These are phyloP conservation scores for Caenorhabditis sp. DNA, from an alignment of 2,888 invertebrate genomes.

Conservation along the genomic window DNA sequence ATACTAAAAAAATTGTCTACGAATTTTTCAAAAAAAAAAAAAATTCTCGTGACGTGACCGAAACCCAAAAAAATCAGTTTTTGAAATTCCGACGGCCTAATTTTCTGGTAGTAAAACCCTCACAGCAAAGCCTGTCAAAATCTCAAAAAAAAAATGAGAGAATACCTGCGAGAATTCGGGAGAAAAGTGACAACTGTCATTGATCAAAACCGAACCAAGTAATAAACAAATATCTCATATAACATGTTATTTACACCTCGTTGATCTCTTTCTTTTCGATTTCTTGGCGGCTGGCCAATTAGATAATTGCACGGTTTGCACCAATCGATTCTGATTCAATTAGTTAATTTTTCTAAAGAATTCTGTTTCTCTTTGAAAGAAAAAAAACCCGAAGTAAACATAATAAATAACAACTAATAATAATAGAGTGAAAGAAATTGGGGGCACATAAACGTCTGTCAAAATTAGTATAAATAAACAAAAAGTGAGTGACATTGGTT, in stretches of 20 bases:
- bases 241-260: background rate
- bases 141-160: background rate
- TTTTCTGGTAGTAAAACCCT: too few species aligned
- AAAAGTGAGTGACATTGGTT: background rate
- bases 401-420: background rate
- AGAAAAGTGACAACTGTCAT: background rate
- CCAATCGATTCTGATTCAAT: too few species aligned
- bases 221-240: background rate
- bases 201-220: background rate
- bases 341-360: background rate
- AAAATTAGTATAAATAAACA: slow-evolving; percentile 1
- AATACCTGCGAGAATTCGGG: background rate
- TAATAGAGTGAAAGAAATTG: background rate
- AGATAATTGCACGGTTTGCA: background rate
- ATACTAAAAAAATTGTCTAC: too few species aligned
- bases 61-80: too few species aligned
- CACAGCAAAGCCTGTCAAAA: background rate
- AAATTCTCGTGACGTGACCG: too few species aligned
- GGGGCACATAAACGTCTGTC: background rate
- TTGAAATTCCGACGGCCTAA: too few species aligned
- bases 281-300: background rate
- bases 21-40: too few species aligned
- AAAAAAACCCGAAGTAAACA: background rate
- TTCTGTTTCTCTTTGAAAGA: background rate
- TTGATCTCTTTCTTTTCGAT: background rate